These are phyloP conservation scores for Agonum fuliginosum DNA, from an alignment of 2,888 invertebrate species.

Conservation along the genomic window DNA sequence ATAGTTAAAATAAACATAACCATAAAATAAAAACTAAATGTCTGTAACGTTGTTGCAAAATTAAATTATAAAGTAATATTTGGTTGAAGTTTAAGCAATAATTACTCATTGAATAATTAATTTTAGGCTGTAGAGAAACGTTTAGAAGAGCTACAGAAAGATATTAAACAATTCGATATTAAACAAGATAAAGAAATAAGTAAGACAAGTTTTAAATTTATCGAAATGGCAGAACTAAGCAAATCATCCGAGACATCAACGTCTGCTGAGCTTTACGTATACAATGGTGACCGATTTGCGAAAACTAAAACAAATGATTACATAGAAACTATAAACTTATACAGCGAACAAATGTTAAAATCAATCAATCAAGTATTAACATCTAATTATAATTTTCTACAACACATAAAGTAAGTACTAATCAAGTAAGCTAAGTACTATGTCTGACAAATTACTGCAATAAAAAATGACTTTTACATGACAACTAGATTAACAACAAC, in stretches of 20 bases:
- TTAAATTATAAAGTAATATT: no score
- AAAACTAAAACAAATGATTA: neutral
- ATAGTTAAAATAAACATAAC: no score
- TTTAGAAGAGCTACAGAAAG: neutral
- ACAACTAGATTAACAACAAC: neutral
- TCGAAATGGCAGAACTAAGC: slow-evolving; percentile 4
- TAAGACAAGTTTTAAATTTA: neutral
- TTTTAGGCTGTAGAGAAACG: slow-evolving; percentile 22
- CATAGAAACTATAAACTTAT: neutral
- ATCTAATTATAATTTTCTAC: slow-evolving; percentile 43
- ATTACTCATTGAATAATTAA: neutral
- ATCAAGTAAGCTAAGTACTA: neutral
- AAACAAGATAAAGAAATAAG: neutral
- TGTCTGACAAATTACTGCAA: neutral
- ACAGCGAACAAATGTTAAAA: neutral
- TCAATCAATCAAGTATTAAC: slow-evolving; percentile 20
- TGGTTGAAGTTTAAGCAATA: no score
- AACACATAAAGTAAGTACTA: slow-evolving; percentile 53
- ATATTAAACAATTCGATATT: neutral
- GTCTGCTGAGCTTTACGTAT: neutral
- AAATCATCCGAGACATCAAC: neutral
- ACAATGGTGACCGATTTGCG: neutral
- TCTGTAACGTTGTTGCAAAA: no score
- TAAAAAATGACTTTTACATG: neutral
- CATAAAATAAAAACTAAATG: no score